A percentile compares a stretch with the other conserved stretches of the same genome.
phyloP scores from a whole-genome alignment of 2,113 vertebrate species.

The Tiliqua scincoides region DNA sequence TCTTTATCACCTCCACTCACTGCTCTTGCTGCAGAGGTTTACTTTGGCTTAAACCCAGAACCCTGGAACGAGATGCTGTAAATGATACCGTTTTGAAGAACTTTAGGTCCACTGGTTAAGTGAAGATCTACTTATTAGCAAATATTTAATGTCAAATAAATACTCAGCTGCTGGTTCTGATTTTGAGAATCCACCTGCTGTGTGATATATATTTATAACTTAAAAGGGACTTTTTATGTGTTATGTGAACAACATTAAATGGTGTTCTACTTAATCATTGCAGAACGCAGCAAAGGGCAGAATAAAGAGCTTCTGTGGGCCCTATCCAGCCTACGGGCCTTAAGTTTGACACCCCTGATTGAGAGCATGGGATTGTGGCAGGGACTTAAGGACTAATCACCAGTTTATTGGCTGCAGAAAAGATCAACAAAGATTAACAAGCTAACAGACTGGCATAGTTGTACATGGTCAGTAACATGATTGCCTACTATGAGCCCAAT shows the following conservation, averaged over 20 bases:
- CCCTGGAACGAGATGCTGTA: background rate
- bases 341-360: no score
- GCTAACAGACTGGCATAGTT: no score
- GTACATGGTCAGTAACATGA: no score
- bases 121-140: slow-evolving; percentile 24
- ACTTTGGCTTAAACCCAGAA: slow-evolving; percentile 23
- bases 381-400: no score
- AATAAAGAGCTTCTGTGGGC: no score
- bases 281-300: background rate
- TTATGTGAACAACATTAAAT: slow-evolving; percentile 12
- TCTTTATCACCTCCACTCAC: background rate
- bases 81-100: slow-evolving; percentile 1
- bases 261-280: background rate
- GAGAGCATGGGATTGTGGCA: no score
- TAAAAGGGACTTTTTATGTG: background rate
- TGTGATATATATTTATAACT: slow-evolving; percentile 18
- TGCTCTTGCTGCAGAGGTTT: background rate
- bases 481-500: no score
- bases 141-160: slow-evolving; percentile 37
- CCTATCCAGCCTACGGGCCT: no score
- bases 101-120: background rate
- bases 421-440: no score
- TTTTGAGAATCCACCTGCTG: slow-evolving; percentile 19
- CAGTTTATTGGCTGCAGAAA: no score
- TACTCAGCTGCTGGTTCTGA: background rate